Evolutionary conservation across 2,113 vertebrate genomes (phyloP), one percentile per base, ranked within the genome.

Genomic region (Scartelaos histophorus): DNA sequence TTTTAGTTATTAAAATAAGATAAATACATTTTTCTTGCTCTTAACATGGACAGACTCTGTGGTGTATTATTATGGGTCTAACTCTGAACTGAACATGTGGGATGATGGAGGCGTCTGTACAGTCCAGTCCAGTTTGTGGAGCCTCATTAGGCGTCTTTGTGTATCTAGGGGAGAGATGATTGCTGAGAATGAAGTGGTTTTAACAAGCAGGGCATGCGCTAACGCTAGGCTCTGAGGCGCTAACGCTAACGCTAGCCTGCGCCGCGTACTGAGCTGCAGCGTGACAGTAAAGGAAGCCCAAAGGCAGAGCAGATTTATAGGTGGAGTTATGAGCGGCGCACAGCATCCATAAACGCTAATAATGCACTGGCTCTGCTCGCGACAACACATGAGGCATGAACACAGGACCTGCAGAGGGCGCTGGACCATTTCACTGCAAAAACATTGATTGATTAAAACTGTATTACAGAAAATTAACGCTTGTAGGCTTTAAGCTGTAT

Each of bases 131-230:
- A 80, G 74, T 81, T 66, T 65, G 46, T 56, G 73, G 56, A 58
- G 70, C 78, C 80, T 82, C 87, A 89, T 90, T 86, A 89, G 82
- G 60, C 62, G 77, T 74, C 60, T 85, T 75, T 85, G 76, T 85
- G 80, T 47, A 3, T 87, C 70, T 76, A 67, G 66, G 65, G 19
- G 81, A 86, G 80, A 77, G 70, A 68, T 68, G 79, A 86, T 87
- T 79, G 83, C 67, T 19, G 80, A 79, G 82, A 76, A 87, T 88
- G 78, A 87, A 86, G 87, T 71, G 68, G 75, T 86, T 85, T 86
- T 61, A 86, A 86, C 84, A 83, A 87, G 84, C 75, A 58, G 76
- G 74, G 74, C 80, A 82, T 73, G 77, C 72, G 82, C 76, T 73
- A 88, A 77, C 81, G 58, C 68, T 62, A 46, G 19, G 2, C 38